A percentile compares a stretch with the other conserved stretches of the same genome.
phyloP scores from a whole-genome alignment of 1,140 invertebrate species.

The Drosophila varians region DNA sequence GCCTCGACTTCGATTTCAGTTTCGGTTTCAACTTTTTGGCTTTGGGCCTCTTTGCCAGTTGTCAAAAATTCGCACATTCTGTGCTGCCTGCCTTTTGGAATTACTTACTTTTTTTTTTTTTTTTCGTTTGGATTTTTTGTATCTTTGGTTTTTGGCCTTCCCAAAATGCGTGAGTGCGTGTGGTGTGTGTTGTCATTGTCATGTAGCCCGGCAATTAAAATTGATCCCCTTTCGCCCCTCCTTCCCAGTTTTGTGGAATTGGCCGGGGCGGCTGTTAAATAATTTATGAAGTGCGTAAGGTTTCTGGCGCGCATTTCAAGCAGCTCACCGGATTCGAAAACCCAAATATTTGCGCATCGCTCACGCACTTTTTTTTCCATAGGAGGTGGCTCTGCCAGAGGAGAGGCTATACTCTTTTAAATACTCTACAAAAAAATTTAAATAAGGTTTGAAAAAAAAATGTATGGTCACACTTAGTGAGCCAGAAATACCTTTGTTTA shows the following conservation, averaged over 20 bases:
- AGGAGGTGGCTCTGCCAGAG: constrained; percentile 1
- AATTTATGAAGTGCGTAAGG: constrained; percentile 79
- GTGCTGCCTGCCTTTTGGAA: neutral
- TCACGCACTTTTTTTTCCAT: constrained; percentile 59
- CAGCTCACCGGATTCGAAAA: constrained; percentile 36
- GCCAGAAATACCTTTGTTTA: too few relatives aligned
- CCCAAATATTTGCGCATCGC: constrained; percentile 52
- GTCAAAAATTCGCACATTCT: constrained; percentile 76
- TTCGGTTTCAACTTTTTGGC: neutral
- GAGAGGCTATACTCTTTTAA: too few relatives aligned
- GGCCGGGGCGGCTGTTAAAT: constrained; percentile 65
- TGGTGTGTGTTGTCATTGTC: constrained; percentile 52
- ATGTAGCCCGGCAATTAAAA: constrained; percentile 75
- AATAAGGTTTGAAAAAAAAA: neutral
- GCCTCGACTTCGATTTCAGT: constrained; percentile 45
- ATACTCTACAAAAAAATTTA: constrained; percentile 6
- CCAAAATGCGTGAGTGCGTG: constrained; percentile 38
- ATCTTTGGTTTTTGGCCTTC: constrained; percentile 18
- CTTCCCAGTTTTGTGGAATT: constrained; percentile 31
- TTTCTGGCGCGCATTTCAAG: constrained; percentile 73
- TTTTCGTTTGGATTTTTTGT: constrained; percentile 1
- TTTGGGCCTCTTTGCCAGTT: too few relatives aligned
- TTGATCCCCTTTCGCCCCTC: constrained; percentile 52
- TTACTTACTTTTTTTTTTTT: constrained; percentile 11
- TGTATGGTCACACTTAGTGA: neutral